Percentiles rank a stretch among this genome's conserved stretches.
Conservation (phyloP, 2,797 vertebrate genomes). For the Cyprinella venusta region DNA sequence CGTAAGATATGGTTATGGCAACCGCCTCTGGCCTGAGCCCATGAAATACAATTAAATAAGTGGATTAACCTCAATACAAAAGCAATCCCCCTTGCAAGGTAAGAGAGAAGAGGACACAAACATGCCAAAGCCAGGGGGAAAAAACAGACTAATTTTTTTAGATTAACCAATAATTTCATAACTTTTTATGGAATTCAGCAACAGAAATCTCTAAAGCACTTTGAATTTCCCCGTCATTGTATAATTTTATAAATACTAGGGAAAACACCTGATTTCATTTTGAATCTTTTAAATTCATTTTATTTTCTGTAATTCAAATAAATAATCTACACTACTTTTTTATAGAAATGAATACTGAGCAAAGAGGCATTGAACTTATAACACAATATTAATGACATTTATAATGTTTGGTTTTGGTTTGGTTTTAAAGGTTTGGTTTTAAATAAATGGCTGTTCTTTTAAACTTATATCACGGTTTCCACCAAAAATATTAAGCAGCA, state of each 20-base stretch:
- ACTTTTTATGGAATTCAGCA: not conserved
- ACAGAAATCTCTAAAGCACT: not conserved
- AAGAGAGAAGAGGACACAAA: conserved; percentile 38
- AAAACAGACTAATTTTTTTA: too few species aligned
- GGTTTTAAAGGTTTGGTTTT: not conserved
- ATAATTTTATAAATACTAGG: not conserved
- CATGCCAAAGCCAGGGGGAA: conserved; percentile 10
- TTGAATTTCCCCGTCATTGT: not conserved
- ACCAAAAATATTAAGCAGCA: not conserved
- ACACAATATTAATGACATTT: not conserved
- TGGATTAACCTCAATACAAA: conserved; percentile 82
- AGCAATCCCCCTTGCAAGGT: conserved; percentile 71
- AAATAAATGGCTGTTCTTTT: not conserved
- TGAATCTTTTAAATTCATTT: not conserved
- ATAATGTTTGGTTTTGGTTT: too few species aligned
- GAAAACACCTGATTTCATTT: not conserved
- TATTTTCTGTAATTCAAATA: not conserved
- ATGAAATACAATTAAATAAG: conserved; percentile 81
- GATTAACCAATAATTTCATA: not conserved
- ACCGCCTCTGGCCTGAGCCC: conserved; percentile 73
- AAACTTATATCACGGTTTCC: not conserved
- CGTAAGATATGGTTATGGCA: conserved; percentile 68
- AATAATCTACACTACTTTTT: not conserved
- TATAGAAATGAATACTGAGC: not conserved
- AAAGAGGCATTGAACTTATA: not conserved